phyloP scores from a whole-genome alignment of 2,113 vertebrate species.

The Clarias batrachus region DNA sequence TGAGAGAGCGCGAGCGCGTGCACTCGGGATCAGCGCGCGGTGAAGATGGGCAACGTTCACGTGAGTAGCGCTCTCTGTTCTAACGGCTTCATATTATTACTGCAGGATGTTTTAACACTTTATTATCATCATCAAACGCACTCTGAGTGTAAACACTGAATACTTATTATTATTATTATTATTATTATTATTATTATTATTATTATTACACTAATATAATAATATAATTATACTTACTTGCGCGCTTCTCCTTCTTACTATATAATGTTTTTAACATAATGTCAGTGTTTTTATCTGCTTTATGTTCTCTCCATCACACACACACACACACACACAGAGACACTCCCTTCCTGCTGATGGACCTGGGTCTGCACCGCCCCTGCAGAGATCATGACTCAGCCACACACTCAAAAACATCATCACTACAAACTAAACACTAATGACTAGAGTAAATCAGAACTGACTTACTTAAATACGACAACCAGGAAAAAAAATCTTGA shows the following conservation, averaged over 20 bases:
- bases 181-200: constrained; percentile 11
- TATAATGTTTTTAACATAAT: background rate
- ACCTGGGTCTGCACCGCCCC: background rate
- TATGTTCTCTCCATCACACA: background rate
- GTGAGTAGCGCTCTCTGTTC: constrained; percentile 53
- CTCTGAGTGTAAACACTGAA: background rate
- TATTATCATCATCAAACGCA: background rate
- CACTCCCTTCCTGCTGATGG: background rate
- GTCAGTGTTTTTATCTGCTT: background rate
- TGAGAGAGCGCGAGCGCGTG: background rate
- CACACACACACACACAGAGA: background rate
- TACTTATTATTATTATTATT: background rate
- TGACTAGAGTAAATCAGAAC: background rate
- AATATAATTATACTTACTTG: background rate
- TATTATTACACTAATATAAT: no score
- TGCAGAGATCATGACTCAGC: constrained; percentile 69
- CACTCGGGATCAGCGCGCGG: background rate
- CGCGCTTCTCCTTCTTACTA: background rate
- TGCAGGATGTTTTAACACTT: background rate
- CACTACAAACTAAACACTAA: background rate
- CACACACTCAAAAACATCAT: constrained; percentile 51
- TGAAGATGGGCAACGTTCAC: constrained; percentile 74
- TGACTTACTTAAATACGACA: no score
- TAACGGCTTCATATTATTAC: background rate
- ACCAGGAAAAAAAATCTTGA: no score